A percentile compares a stretch with the other conserved stretches of the same genome.
phyloP scores from a whole-genome alignment of 2,113 vertebrate genomes.

The Amphilophus citrinellus region DNA sequence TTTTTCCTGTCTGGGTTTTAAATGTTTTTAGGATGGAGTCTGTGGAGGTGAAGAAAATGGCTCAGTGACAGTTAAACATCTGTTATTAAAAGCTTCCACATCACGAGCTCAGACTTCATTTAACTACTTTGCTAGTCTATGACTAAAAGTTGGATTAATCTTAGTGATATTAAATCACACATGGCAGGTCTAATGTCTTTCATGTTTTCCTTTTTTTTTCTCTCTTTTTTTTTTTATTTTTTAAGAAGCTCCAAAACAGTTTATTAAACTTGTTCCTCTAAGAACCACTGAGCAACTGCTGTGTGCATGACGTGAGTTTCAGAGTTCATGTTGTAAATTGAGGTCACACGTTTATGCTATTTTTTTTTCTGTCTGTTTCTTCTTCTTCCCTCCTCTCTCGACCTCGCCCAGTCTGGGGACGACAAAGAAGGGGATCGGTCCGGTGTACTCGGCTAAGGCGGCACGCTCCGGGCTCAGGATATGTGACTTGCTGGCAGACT shows the following conservation, averaged over 20 bases:
- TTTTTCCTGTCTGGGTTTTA: background rate
- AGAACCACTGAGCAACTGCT: background rate
- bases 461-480: constrained; percentile 96
- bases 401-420: constrained; percentile 89
- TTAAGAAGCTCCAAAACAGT: background rate
- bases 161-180: background rate
- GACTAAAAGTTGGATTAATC: background rate
- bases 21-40: background rate
- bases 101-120: background rate
- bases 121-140: background rate
- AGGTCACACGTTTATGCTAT: constrained; percentile 11
- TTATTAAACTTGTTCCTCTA: background rate
- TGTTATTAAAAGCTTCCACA: background rate
- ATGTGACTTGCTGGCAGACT: constrained; percentile 96
- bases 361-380: background rate
- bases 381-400: constrained; percentile 22
- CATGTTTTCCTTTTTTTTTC: background rate
- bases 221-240: background rate
- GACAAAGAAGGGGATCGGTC: constrained; percentile 97
- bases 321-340: background rate
- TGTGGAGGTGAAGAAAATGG: background rate
- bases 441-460: constrained; percentile 97
- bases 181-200: background rate
- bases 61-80: background rate
- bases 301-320: background rate